Evolutionary conservation across 1,140 invertebrate species (phyloP).

Genomic region (Metopolophium dirhodum): DNA sequence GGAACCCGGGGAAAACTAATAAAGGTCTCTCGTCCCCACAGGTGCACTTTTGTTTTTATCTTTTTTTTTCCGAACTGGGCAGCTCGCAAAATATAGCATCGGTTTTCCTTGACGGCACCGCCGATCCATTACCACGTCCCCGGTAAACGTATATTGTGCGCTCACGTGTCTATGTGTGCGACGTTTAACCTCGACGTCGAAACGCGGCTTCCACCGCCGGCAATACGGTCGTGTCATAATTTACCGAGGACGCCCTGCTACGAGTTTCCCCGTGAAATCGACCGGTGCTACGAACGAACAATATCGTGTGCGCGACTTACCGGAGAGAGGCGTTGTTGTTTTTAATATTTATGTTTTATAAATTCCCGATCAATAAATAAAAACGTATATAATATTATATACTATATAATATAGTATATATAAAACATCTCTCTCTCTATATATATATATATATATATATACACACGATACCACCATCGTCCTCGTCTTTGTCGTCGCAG

Average conservation of each 20-base stretch:
- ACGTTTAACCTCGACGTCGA: background rate
- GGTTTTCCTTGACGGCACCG: background rate
- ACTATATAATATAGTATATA: background rate
- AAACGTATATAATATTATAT: background rate
- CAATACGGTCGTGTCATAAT: conserved; percentile 22
- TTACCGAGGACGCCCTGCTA: background rate
- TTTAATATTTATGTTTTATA: conserved; percentile 56
- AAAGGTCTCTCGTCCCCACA: background rate
- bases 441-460: background rate
- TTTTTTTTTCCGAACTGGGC: background rate
- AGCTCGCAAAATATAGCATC: conserved; percentile 6
- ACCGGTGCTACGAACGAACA: background rate
- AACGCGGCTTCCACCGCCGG: background rate
- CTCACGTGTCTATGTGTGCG: background rate
- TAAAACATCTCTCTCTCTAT: background rate
- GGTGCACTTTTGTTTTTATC: conserved; percentile 26
- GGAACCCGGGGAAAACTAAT: conserved; percentile 19
- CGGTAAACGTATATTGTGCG: background rate
- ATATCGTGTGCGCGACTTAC: background rate
- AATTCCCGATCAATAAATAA: conserved; percentile 35
- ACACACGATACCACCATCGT: background rate
- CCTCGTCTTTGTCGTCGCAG: background rate
- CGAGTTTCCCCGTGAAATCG: background rate
- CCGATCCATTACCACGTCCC: background rate
- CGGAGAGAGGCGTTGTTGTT: conserved; percentile 30